These are phyloP conservation scores for Campoletis raptor DNA, from an alignment of 2,888 invertebrate genomes.

Conservation along the genomic window DNA sequence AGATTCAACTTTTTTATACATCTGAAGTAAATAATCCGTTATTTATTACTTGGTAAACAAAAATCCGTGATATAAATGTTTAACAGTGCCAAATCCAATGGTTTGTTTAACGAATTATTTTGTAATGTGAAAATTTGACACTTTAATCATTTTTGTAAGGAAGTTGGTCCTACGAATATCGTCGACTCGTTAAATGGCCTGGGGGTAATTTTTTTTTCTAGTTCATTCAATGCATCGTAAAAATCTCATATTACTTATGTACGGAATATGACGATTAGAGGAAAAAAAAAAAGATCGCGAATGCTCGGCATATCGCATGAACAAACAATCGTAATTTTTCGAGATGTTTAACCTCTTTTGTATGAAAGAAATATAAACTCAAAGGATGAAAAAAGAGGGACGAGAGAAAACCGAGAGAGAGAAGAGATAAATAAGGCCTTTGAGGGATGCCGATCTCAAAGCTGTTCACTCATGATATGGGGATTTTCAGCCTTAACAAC, in stretches of 20 bases:
- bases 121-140: neutral
- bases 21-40: neutral
- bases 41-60: neutral
- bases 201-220: neutral
- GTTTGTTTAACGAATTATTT: neutral
- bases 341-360: slow-evolving; percentile 75
- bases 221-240: neutral
- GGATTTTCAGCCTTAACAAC: slow-evolving; percentile 70
- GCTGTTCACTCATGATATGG: slow-evolving; percentile 77
- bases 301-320: neutral
- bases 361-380: slow-evolving; percentile 33
- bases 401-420: slow-evolving; percentile 64
- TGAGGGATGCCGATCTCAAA: slow-evolving; percentile 82
- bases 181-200: too few relatives aligned
- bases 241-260: neutral
- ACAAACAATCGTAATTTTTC: slow-evolving; percentile 83
- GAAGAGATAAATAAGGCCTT: slow-evolving; percentile 71
- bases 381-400: slow-evolving; percentile 71
- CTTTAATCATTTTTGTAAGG: neutral
- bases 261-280: neutral
- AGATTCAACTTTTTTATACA: slow-evolving; percentile 5
- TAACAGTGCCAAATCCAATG: neutral
- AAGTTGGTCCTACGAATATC: neutral
- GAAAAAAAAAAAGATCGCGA: neutral
- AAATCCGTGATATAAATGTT: neutral